Conservation (phyloP, 2,797 vertebrate genomes). For the Neomorphus geoffroyi region DNA sequence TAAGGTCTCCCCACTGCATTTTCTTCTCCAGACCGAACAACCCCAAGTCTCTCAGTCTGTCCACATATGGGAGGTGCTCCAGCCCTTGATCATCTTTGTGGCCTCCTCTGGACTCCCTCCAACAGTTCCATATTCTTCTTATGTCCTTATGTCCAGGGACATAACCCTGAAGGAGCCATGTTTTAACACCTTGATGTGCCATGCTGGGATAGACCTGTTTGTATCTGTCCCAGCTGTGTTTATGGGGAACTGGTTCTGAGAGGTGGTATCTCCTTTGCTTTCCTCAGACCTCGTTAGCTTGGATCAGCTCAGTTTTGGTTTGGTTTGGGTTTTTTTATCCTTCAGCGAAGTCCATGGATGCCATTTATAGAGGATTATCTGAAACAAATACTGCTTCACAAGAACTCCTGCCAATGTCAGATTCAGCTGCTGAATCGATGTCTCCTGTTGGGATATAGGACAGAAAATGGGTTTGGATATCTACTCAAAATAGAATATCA, state of each 20-base stretch:
- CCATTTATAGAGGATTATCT: not conserved
- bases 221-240: not conserved
- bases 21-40: too few species aligned
- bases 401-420: not conserved
- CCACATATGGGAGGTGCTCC: too few species aligned
- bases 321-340: too few species aligned
- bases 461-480: not conserved
- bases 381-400: not conserved
- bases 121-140: too few species aligned
- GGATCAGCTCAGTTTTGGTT: too few species aligned
- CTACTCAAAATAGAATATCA: not conserved
- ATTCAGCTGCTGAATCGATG: not conserved
- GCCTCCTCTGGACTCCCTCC: too few species aligned
- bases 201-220: not conserved
- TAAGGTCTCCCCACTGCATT: too few species aligned
- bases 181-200: not conserved
- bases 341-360: not conserved
- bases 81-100: too few species aligned
- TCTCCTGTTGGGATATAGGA: not conserved
- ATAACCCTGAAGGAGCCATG: not conserved
- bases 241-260: not conserved
- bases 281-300: not conserved
- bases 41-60: too few species aligned
- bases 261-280: not conserved
- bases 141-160: too few species aligned